Percentiles rank a stretch among this genome's conserved stretches.
These are phyloP conservation scores for Pangasianodon gigas DNA, from an alignment of 2,113 vertebrate species.

Conservation along the genomic window DNA sequence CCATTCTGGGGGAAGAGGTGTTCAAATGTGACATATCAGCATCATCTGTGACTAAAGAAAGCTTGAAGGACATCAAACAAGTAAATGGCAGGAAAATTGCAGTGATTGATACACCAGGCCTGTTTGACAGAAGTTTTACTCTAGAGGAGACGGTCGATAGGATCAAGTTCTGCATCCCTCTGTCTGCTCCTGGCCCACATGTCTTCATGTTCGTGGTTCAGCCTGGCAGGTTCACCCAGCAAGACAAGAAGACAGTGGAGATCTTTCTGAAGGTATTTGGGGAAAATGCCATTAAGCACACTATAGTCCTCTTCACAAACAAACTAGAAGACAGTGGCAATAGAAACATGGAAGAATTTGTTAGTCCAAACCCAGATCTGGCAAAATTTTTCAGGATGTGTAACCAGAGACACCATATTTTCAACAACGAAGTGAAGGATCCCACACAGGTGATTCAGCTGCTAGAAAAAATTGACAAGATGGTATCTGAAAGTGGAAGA, in stretches of 20 bases:
- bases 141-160: slow-evolving; percentile 22
- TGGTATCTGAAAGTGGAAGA: slow-evolving; percentile 29
- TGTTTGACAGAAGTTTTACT: slow-evolving; percentile 33
- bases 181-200: slow-evolving; percentile 52
- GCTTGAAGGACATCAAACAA: slow-evolving; percentile 24
- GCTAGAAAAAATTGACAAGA: slow-evolving; percentile 36
- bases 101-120: slow-evolving; percentile 55
- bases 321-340: not conserved
- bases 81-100: slow-evolving; percentile 16
- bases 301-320: slow-evolving; percentile 52
- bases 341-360: slow-evolving; percentile 37
- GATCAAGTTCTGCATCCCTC: slow-evolving; percentile 38
- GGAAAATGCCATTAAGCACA: slow-evolving; percentile 21
- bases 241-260: slow-evolving; percentile 46
- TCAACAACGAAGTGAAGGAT: slow-evolving; percentile 30
- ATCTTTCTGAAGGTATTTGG: slow-evolving; percentile 50
- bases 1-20: slow-evolving; percentile 19
- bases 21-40: slow-evolving; percentile 29
- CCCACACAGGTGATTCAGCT: slow-evolving; percentile 32
- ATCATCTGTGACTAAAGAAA: slow-evolving; percentile 20
- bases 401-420: slow-evolving; percentile 13
- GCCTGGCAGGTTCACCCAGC: slow-evolving; percentile 47
- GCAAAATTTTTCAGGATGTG: slow-evolving; percentile 10
- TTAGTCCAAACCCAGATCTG: not conserved
- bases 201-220: slow-evolving; percentile 50